These are phyloP conservation scores for Manduca sexta DNA, from an alignment of 1,140 invertebrate species.

Conservation along the genomic window DNA sequence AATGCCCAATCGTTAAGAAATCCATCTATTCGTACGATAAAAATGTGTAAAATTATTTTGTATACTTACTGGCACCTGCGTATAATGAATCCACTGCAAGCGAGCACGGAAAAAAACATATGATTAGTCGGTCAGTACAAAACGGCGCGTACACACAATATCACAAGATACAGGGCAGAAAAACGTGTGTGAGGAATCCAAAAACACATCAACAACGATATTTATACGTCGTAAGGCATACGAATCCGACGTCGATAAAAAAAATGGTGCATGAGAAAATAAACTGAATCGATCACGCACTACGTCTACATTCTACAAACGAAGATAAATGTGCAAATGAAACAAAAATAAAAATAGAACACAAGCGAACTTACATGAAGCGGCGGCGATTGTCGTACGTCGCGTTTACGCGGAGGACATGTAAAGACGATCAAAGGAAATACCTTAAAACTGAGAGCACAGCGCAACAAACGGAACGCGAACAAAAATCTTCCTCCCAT, in stretches of 20 bases:
- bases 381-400: conserved; percentile 57
- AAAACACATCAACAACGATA: background rate
- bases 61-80: conserved; percentile 90
- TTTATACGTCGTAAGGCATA: background rate
- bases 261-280: conserved; percentile 64
- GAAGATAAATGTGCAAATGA: conserved; percentile 54
- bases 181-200: conserved; percentile 10
- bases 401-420: conserved; percentile 57
- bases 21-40: background rate
- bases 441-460: conserved; percentile 55
- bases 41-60: background rate
- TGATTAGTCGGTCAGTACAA: conserved; percentile 40
- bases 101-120: conserved; percentile 66
- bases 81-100: conserved; percentile 84
- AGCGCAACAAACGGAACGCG: conserved; percentile 36
- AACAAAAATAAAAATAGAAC: conserved; percentile 39
- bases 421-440: conserved; percentile 66
- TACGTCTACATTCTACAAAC: conserved; percentile 48
- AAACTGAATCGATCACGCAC: conserved; percentile 38
- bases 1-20: background rate
- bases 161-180: conserved; percentile 16
- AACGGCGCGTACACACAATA: conserved; percentile 28
- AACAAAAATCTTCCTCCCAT: conserved; percentile 42
- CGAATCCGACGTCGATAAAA: conserved; percentile 23
- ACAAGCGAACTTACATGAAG: conserved; percentile 72